Evolutionary conservation across 2,113 vertebrate genomes (phyloP).

Genomic region (Coryphaenoides rupestris): DNA sequence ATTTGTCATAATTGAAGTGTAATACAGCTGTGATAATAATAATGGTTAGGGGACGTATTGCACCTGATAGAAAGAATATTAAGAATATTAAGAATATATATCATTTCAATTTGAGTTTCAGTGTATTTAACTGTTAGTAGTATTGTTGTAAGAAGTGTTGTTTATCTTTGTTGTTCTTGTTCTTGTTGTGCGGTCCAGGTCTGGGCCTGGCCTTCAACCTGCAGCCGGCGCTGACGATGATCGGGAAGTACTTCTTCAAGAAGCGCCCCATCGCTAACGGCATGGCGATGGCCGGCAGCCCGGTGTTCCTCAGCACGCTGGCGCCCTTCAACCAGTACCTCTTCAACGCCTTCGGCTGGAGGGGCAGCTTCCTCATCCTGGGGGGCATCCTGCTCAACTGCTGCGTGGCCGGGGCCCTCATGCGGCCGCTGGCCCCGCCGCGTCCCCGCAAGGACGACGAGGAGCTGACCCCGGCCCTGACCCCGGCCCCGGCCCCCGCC

Average conservation of each 20-base stretch:
- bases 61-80: too few relatives aligned
- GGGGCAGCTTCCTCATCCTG: conserved; percentile 93
- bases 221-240: conserved; percentile 94
- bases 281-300: conserved; percentile 95
- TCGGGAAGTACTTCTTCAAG: conserved; percentile 92
- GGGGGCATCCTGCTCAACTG: conserved; percentile 89
- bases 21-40: too few relatives aligned
- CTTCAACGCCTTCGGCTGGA: conserved; percentile 91
- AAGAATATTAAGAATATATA: too few relatives aligned
- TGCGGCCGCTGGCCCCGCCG: conserved; percentile 82
- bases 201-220: conserved; percentile 96
- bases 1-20: too few relatives aligned
- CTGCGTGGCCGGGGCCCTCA: conserved; percentile 90
- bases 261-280: conserved; percentile 94
- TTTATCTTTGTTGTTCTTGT: conserved; percentile 22
- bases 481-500: conserved; percentile 30
- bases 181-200: too few relatives aligned
- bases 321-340: conserved; percentile 96
- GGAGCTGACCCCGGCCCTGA: conserved; percentile 37
- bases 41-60: too few relatives aligned
- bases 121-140: too few relatives aligned
- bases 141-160: too few relatives aligned
- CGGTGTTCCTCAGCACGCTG: conserved; percentile 92
- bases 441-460: conserved; percentile 68
- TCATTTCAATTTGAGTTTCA: too few relatives aligned